Percentiles rank a stretch among this genome's conserved stretches.
Conservation (phyloP, 2,113 vertebrate species). For the Tor tambroides region DNA sequence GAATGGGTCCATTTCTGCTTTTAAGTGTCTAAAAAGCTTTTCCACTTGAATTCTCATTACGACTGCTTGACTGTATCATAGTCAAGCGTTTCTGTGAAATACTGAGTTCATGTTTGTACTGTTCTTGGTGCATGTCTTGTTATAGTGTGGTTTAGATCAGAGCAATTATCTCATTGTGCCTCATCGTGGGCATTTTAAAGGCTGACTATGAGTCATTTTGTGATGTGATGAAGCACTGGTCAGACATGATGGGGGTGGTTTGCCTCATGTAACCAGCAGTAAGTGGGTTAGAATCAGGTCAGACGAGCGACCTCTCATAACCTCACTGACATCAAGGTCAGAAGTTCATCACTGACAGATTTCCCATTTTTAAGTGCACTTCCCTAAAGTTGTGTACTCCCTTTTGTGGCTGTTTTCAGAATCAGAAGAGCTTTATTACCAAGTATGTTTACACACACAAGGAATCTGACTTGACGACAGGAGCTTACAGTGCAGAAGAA, state of each 20-base stretch:
- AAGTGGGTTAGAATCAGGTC: background rate
- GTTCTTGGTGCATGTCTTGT: background rate
- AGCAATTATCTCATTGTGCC: conserved; percentile 24
- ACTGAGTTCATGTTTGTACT: background rate
- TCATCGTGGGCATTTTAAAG: conserved; percentile 29
- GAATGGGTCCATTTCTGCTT: background rate
- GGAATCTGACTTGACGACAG: too few species aligned
- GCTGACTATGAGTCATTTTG: conserved; percentile 7
- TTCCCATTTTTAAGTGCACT: background rate
- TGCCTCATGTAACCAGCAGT: background rate
- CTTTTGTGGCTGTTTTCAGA: too few species aligned
- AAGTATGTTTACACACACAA: too few species aligned
- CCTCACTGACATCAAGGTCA: conserved; percentile 1
- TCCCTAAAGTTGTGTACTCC: background rate
- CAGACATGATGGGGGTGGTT: background rate
- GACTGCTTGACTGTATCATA: background rate
- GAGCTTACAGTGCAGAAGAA: too few species aligned
- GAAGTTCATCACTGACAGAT: background rate
- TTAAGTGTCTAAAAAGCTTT: background rate
- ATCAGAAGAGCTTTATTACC: too few species aligned
- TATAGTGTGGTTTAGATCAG: conserved; percentile 8
- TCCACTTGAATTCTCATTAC: background rate
- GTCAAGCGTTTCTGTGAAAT: background rate
- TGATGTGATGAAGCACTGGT: background rate
- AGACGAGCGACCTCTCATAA: background rate